Conservation (phyloP, 1,140 invertebrate genomes). For the Pseudomyrmex dendroicus region DNA sequence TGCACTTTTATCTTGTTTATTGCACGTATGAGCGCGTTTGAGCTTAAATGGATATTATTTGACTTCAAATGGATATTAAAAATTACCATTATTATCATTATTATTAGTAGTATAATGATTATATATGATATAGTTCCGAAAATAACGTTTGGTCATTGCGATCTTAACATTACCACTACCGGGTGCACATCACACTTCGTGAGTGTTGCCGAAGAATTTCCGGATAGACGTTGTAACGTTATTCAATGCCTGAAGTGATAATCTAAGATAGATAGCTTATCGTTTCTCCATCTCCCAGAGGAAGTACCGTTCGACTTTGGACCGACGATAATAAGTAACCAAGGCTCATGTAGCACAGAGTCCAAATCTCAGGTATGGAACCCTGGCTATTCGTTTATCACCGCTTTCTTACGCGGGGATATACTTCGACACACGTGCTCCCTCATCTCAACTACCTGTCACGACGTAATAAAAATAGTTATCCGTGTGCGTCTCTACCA, state of each 20-base stretch:
- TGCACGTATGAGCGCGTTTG: constrained; percentile 38
- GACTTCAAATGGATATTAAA: not conserved
- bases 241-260: constrained; percentile 17
- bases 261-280: constrained; percentile 2
- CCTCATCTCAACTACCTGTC: not conserved
- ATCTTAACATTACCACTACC: constrained; percentile 69
- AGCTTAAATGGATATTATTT: constrained; percentile 33
- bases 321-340: too few relatives aligned
- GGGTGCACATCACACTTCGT: constrained; percentile 52
- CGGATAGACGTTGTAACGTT: constrained; percentile 52
- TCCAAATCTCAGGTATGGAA: not conserved
- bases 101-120: constrained; percentile 34
- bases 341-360: not conserved
- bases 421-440: constrained; percentile 22
- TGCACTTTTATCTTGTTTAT: constrained; percentile 69
- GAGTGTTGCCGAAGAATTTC: constrained; percentile 56
- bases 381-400: not conserved
- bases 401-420: not conserved
- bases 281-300: too few relatives aligned
- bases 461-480: constrained; percentile 46
- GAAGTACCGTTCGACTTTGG: not conserved
- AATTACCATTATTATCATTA: constrained; percentile 38
- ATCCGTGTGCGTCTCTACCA: constrained; percentile 31
- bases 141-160: constrained; percentile 72
- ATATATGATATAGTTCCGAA: constrained; percentile 46